Conservation (phyloP, 1,140 invertebrate species). For the Diuraphis noxia region DNA sequence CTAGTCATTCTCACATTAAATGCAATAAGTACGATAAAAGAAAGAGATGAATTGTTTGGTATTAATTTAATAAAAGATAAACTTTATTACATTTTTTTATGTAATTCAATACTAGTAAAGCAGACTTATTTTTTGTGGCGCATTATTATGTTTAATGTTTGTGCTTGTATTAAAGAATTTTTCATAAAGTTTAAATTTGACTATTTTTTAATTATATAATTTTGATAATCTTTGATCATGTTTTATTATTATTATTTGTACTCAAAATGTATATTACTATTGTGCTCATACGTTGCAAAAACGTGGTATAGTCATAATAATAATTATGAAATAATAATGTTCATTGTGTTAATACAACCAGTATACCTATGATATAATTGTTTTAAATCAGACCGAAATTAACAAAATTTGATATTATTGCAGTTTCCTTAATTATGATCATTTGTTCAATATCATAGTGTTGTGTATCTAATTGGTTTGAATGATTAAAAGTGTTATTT, state of each 20-base stretch:
- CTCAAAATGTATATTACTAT: background rate
- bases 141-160: slow-evolving; percentile 24
- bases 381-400: background rate
- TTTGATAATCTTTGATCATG: slow-evolving; percentile 22
- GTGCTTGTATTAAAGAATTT: slow-evolving; percentile 44
- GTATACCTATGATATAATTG: background rate
- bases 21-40: background rate
- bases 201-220: slow-evolving; percentile 39
- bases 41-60: background rate
- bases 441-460: background rate
- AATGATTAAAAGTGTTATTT: slow-evolving; percentile 4
- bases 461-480: background rate
- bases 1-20: slow-evolving; percentile 49
- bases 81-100: background rate
- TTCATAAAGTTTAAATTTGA: slow-evolving; percentile 20
- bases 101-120: slow-evolving; percentile 39
- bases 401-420: background rate
- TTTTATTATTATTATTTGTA: background rate
- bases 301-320: background rate
- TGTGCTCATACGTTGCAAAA: background rate
- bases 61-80: background rate
- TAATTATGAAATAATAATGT: slow-evolving; percentile 2
- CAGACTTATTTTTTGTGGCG: slow-evolving; percentile 13
- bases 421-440: background rate
- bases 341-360: background rate